These are phyloP conservation scores for Ictidomys tridecemlineatus DNA, from an alignment of 2,113 vertebrate species.

Conservation along the genomic window DNA sequence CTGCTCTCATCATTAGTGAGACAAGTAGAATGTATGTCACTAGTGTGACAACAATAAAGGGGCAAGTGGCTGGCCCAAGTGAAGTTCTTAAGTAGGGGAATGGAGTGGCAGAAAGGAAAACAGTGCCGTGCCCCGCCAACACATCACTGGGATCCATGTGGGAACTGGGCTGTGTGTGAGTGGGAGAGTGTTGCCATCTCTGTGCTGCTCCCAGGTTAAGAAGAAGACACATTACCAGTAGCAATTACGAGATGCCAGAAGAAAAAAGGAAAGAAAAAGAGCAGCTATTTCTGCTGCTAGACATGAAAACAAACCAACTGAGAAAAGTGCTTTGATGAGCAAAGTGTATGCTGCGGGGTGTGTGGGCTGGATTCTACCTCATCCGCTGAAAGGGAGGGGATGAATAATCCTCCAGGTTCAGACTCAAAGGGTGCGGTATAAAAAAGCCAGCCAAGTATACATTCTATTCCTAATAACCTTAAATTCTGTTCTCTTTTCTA, in stretches of 20 bases:
- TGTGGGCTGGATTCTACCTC: constrained; percentile 23
- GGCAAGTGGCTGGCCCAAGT: not conserved
- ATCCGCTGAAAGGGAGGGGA: not conserved
- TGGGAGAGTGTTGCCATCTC: not conserved
- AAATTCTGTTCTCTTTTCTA: constrained; percentile 39
- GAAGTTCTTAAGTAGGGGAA: not conserved
- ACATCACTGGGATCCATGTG: not conserved
- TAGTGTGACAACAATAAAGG: not conserved
- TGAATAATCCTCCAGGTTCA: constrained; percentile 47
- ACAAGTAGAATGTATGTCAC: not conserved
- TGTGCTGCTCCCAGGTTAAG: not conserved
- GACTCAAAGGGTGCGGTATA: not conserved
- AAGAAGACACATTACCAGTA: constrained; percentile 51
- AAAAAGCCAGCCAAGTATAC: not conserved
- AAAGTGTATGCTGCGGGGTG: not conserved
- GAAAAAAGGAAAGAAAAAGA: constrained; percentile 59
- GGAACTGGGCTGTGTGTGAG: not conserved
- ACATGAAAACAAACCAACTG: constrained; percentile 65
- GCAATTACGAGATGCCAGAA: constrained; percentile 49
- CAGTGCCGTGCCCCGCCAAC: not conserved
- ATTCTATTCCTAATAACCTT: constrained; percentile 1
- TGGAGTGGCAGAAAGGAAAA: not conserved
- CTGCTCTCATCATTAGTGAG: not conserved
- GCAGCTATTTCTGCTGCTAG: constrained; percentile 58
- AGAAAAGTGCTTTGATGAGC: constrained; percentile 54